Evolutionary conservation across 1,140 invertebrate genomes (phyloP).

Genomic region (Ericerus pela): DNA sequence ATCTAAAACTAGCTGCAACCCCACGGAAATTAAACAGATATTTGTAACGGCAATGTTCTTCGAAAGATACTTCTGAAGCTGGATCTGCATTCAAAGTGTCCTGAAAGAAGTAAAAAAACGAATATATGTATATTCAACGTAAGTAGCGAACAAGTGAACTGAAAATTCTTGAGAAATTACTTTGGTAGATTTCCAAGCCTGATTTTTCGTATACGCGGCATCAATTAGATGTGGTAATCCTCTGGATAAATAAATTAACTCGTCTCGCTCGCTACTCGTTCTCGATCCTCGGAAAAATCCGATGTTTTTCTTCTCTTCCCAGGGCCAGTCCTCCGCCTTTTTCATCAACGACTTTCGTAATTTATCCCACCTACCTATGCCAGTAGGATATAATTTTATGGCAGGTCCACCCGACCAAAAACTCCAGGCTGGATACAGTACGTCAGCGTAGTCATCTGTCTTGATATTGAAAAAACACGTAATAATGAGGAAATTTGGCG

Average conservation of each 20-base stretch:
- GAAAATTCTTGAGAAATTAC: constrained; percentile 33
- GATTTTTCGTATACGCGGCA: constrained; percentile 93
- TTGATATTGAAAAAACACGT: constrained; percentile 31
- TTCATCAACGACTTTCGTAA: constrained; percentile 54
- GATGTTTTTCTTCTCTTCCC: constrained; percentile 57
- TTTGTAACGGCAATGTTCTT: constrained; percentile 85
- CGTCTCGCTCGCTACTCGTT: constrained; percentile 78
- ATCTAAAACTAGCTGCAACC: constrained; percentile 91
- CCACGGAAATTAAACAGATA: constrained; percentile 94
- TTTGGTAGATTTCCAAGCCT: constrained; percentile 88
- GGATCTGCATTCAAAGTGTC: constrained; percentile 72
- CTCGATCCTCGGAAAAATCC: constrained; percentile 89
- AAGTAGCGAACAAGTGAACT: not conserved
- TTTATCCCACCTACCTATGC: constrained; percentile 83
- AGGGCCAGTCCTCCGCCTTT: constrained; percentile 50
- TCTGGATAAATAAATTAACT: constrained; percentile 72
- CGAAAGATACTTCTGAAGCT: constrained; percentile 72
- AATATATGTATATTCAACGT: not conserved
- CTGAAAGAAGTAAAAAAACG: constrained; percentile 33
- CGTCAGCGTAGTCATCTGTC: constrained; percentile 70
- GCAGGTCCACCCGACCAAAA: constrained; percentile 97
- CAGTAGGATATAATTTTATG: constrained; percentile 79
- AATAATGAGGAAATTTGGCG: constrained; percentile 13
- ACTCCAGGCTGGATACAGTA: constrained; percentile 92
- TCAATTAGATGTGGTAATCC: constrained; percentile 62